Base-by-base conservation (phyloP, 2,888 invertebrate species). In the Rotaria socialis region DNA sequence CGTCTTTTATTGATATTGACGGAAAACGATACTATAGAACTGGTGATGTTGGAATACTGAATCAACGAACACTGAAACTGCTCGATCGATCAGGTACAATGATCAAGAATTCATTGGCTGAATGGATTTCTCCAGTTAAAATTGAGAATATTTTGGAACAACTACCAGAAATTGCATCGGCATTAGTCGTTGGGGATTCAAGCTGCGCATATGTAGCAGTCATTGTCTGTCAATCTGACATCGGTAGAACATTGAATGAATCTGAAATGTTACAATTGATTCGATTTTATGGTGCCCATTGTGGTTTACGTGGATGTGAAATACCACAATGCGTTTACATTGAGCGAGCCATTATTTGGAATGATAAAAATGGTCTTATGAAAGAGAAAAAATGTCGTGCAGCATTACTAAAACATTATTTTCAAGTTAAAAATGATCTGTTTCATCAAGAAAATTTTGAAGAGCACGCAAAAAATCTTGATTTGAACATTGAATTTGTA, bases 241-340 rank as follows among this genome's bases (percentile, higher is more conserved):
- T 41, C 10, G 75, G 75, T 43, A 22, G 4, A 24, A 75, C 43
- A 75, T 24, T 75, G 19, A 43, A 75, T 75, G 43, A 75, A 22
- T 43, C 24, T 75, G 43, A 75, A 43, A 75, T 75, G 75, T 75
- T 75, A 75, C 75, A 75, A 47, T 24, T 75, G 16, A 75, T 75
- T 43, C 22, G 75, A 75, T 75, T 75, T 41, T 24, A 75, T 75
- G 8, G 22, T 6, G 43, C 41, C 24, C 75, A 75, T 75, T 75
- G 43, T 43, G 75, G 75, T 6, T 22, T 75, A 10, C 19, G 19
- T 43, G 75, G 75, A 43, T 43, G 43, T 2, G 75, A 75, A 75
- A 75, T 75, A 14, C 75, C 75, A 16, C 75, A 75, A 43, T 19
- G 22, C 43, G 11, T 75, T 75, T 75, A 22, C 8, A 75, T 75